Evolutionary conservation across 2,113 vertebrate genomes (phyloP).

Genomic region (Myxocyprinus asiaticus): DNA sequence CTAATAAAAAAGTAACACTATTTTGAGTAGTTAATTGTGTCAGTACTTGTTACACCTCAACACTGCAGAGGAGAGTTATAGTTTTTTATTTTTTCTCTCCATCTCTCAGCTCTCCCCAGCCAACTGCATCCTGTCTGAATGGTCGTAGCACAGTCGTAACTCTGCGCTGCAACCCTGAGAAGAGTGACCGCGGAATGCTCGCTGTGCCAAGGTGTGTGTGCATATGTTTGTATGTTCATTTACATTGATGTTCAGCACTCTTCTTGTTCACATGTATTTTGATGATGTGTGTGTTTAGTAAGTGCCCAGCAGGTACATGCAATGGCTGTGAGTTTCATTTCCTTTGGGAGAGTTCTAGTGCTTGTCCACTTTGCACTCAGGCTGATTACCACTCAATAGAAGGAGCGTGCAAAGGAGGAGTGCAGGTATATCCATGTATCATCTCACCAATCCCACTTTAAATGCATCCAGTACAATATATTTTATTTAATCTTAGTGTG

Average conservation of each 20-base stretch:
- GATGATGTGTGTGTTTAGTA: slow-evolving; percentile 64
- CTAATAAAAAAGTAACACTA: too few relatives aligned
- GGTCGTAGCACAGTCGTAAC: slow-evolving; percentile 87
- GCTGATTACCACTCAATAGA: slow-evolving; percentile 92
- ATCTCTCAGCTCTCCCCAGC: slow-evolving; percentile 82
- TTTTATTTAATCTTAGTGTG: too few relatives aligned
- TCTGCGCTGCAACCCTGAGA: slow-evolving; percentile 86
- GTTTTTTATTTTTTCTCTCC: background rate
- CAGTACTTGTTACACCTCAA: too few relatives aligned
- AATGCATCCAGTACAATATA: too few relatives aligned
- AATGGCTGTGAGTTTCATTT: slow-evolving; percentile 93
- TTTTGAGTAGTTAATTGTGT: too few relatives aligned
- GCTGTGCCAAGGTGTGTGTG: slow-evolving; percentile 81
- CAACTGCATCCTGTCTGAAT: slow-evolving; percentile 85
- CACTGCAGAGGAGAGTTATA: too few relatives aligned
- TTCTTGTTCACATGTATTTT: background rate
- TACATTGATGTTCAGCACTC: background rate
- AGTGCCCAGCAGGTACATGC: slow-evolving; percentile 91
- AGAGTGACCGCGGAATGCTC: slow-evolving; percentile 79
- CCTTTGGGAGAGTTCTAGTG: slow-evolving; percentile 91
- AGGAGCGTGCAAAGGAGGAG: slow-evolving; percentile 88
- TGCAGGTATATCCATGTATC: slow-evolving; percentile 78
- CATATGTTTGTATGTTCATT: background rate
- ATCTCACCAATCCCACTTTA: background rate
- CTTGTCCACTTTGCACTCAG: slow-evolving; percentile 89